Conservation (phyloP, 2,113 vertebrate species). For the Ammodytes marinus region DNA sequence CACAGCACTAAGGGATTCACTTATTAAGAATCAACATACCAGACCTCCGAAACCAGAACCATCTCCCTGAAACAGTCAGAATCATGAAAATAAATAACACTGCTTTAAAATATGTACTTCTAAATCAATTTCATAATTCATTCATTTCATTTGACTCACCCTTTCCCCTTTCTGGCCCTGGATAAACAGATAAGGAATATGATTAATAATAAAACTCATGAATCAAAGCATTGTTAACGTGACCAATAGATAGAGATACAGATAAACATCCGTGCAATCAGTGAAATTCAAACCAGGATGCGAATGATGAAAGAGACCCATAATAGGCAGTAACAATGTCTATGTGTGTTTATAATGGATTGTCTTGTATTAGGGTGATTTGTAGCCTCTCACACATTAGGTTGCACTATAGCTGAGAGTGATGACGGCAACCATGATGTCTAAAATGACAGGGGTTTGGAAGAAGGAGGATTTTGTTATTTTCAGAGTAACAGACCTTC, state of each 20-base stretch:
- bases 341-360: neutral
- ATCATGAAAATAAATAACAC: neutral
- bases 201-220: conserved; percentile 20
- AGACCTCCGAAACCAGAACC: conserved; percentile 79
- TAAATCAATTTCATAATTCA: neutral
- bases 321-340: neutral
- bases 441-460: neutral
- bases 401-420: neutral
- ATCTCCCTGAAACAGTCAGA: conserved; percentile 58
- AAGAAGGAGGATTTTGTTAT: neutral
- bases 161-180: conserved; percentile 89
- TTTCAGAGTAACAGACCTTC: conserved; percentile 71
- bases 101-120: neutral
- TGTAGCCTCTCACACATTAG: neutral
- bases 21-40: conserved; percentile 72
- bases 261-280: neutral
- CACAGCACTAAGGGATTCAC: neutral
- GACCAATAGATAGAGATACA: neutral
- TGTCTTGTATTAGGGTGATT: neutral
- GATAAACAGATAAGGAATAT: conserved; percentile 33
- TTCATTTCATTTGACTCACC: conserved; percentile 67
- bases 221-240: neutral
- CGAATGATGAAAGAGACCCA: neutral
- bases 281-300: neutral
- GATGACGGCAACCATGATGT: neutral